phyloP scores from a whole-genome alignment of 1,140 invertebrate species.

The Leucophenga varia region DNA sequence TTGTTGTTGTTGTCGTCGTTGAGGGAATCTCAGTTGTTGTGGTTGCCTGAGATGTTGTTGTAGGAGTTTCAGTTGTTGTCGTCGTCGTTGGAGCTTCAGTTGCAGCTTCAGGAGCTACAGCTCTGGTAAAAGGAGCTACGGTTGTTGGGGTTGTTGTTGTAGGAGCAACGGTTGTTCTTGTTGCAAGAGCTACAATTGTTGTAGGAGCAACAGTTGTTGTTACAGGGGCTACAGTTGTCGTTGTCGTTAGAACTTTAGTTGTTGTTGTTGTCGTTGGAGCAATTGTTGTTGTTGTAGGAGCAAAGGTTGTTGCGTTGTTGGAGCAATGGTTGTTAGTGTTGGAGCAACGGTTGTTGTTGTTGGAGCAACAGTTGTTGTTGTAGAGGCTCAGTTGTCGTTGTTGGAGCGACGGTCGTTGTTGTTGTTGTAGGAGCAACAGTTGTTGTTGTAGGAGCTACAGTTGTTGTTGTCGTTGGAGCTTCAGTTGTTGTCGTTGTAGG shows the following conservation, averaged over 20 bases:
- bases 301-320: neutral
- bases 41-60: neutral
- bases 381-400: neutral
- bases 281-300: neutral
- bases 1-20: neutral
- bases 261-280: neutral
- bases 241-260: no score
- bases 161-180: neutral
- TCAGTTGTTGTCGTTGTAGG: no score
- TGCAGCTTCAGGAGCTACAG: neutral
- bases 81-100: neutral
- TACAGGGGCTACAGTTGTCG: neutral
- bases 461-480: slow-evolving; percentile 3
- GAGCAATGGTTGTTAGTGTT: neutral
- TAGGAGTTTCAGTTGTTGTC: neutral
- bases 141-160: neutral
- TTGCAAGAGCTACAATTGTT: neutral
- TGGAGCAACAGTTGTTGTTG: neutral
- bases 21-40: neutral
- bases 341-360: neutral
- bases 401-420: neutral
- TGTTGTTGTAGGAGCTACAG: neutral
- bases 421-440: neutral
- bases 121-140: neutral
- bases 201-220: neutral